phyloP scores from a whole-genome alignment of 2,797 vertebrate genomes.

The Euphonia xanthogaster region DNA sequence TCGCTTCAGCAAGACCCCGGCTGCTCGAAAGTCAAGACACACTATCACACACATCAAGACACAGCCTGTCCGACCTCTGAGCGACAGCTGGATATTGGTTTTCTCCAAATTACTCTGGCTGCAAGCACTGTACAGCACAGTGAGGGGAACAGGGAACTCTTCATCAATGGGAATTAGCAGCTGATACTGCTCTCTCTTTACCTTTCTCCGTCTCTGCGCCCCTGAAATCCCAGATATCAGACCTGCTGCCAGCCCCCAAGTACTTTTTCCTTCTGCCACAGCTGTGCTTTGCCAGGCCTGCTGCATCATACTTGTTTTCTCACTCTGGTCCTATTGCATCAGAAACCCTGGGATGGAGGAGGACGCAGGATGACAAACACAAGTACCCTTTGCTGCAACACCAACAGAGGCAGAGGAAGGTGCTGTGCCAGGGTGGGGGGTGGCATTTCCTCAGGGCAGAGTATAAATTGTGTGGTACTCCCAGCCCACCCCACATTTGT shows the following conservation, averaged over 20 bases:
- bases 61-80: not conserved
- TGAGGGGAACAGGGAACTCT: not conserved
- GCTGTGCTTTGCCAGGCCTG: not conserved
- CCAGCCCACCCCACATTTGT: not conserved
- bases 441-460: not conserved
- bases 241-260: not conserved
- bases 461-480: not conserved
- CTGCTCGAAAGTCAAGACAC: not conserved
- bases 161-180: not conserved
- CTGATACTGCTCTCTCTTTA: not conserved
- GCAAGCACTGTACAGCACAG: not conserved
- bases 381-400: not conserved
- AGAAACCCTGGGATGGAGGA: not conserved
- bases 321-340: not conserved
- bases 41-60: not conserved
- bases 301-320: not conserved
- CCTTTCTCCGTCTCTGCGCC: not conserved
- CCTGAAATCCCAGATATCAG: not conserved
- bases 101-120: not conserved
- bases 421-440: not conserved
- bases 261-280: not conserved
- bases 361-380: not conserved
- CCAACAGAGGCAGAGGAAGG: not conserved
- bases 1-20: not conserved
- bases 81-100: conserved; percentile 13